phyloP scores from a whole-genome alignment of 92 coral and sea anemone genomes.

The Phymanthus crucifer region DNA sequence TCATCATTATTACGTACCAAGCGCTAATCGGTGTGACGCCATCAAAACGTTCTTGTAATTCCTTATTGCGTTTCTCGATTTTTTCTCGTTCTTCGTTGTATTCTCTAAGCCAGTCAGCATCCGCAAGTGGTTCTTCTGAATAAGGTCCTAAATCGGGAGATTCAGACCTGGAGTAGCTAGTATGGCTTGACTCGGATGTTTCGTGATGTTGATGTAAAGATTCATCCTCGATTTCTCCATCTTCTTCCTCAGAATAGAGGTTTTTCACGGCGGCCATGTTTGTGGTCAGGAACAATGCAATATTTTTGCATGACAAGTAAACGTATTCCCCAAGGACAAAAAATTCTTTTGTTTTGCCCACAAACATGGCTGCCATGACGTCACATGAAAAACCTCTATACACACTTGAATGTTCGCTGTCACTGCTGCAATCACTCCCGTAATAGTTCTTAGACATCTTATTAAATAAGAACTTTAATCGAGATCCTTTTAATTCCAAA shows the following conservation, averaged over 20 bases:
- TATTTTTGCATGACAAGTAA: too few relatives aligned
- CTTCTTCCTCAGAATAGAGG: background rate
- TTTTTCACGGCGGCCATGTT: too few relatives aligned
- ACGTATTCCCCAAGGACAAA: too few relatives aligned
- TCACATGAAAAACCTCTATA: too few relatives aligned
- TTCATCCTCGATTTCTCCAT: slow-evolving; percentile 1
- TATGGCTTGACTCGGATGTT: background rate
- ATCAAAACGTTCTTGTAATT: background rate
- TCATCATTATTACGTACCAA: too few relatives aligned
- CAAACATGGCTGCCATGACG: too few relatives aligned
- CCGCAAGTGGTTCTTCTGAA: background rate
- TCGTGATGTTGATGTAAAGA: background rate
- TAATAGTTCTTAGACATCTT: background rate
- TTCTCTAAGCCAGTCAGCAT: background rate
- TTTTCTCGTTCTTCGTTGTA: background rate
- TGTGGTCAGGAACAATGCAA: too few relatives aligned
- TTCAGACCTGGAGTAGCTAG: background rate
- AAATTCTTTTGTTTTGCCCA: too few relatives aligned
- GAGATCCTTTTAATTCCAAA: background rate
- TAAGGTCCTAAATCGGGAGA: background rate
- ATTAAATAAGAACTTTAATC: background rate
- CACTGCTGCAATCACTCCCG: background rate
- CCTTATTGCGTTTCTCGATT: background rate
- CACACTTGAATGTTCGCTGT: background rate
- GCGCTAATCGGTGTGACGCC: too few relatives aligned